Evolutionary conservation across 30 jellyfish, hydroid and myxozoan species (phyloP).

Genomic region (Turritopsis dohrnii): DNA sequence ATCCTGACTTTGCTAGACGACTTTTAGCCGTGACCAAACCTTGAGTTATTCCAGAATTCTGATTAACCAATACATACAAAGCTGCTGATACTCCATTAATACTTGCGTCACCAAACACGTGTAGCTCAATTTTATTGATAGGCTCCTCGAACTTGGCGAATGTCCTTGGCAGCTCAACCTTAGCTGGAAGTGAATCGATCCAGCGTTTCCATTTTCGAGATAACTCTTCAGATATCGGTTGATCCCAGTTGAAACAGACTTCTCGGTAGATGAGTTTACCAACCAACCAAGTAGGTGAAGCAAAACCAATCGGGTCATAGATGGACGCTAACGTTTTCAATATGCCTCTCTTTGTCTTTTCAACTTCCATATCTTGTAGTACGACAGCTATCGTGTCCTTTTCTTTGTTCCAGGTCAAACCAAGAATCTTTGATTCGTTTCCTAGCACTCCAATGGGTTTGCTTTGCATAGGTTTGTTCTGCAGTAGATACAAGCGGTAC

Average conservation of each 20-base stretch:
- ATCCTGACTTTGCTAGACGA: conserved; percentile 26
- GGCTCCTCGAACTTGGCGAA: conserved; percentile 8
- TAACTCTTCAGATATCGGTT: conserved; percentile 20
- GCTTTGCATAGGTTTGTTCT: conserved; percentile 34
- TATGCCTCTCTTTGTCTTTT: conserved; percentile 50
- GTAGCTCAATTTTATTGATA: conserved; percentile 25
- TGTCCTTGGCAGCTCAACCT: conserved; percentile 28
- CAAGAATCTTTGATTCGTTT: conserved; percentile 48
- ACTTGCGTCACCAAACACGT: conserved; percentile 49
- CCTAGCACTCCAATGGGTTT: conserved; percentile 45
- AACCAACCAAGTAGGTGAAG: conserved; percentile 34
- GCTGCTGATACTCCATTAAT: conserved; percentile 30
- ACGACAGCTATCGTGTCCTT: conserved; percentile 32
- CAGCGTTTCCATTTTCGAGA: conserved; percentile 31
- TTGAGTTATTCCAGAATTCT: conserved; percentile 8
- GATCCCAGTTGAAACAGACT: conserved; percentile 45
- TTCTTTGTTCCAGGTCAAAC: conserved; percentile 42
- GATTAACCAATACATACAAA: conserved; percentile 24
- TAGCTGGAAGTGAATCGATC: conserved; percentile 20
- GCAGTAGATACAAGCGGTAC: not conserved
- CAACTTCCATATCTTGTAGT: conserved; percentile 33
- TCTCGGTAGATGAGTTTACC: conserved; percentile 49
- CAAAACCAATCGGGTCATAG: conserved; percentile 59
- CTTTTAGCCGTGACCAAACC: conserved; percentile 28
- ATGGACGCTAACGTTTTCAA: conserved; percentile 47